These are phyloP conservation scores for Myocastor coypus DNA, from an alignment of 2,113 vertebrate species.

Conservation along the genomic window DNA sequence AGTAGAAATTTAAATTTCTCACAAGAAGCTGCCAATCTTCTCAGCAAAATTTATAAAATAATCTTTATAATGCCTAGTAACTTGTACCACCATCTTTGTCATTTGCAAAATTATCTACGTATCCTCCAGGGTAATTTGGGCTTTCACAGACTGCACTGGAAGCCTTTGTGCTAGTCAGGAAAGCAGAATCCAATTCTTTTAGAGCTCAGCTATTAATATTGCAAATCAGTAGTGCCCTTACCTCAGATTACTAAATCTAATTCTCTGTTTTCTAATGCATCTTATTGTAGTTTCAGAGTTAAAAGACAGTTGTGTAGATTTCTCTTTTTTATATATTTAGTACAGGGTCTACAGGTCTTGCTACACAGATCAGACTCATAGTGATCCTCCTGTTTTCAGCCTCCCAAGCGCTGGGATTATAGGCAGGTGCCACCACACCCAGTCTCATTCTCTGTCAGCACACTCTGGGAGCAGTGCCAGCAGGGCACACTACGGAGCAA, in stretches of 20 bases:
- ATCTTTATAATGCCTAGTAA: not conserved
- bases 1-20: not conserved
- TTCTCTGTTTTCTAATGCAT: not conserved
- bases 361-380: no score
- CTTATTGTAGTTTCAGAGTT: not conserved
- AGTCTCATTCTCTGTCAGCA: no score
- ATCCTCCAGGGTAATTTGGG: not conserved
- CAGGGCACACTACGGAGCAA: no score
- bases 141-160: not conserved
- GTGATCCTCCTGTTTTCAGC: no score
- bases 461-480: no score
- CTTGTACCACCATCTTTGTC: not conserved
- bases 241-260: not conserved
- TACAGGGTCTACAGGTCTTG: no score
- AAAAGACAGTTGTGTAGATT: not conserved
- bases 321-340: not conserved
- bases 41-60: not conserved
- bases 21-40: not conserved
- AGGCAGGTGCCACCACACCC: no score
- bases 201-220: not conserved
- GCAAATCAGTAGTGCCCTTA: not conserved
- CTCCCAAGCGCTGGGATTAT: no score
- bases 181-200: not conserved
- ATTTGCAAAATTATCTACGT: not conserved
- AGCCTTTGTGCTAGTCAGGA: not conserved